phyloP scores from a whole-genome alignment of 2,888 invertebrate species.

The Lissonota sp. region DNA sequence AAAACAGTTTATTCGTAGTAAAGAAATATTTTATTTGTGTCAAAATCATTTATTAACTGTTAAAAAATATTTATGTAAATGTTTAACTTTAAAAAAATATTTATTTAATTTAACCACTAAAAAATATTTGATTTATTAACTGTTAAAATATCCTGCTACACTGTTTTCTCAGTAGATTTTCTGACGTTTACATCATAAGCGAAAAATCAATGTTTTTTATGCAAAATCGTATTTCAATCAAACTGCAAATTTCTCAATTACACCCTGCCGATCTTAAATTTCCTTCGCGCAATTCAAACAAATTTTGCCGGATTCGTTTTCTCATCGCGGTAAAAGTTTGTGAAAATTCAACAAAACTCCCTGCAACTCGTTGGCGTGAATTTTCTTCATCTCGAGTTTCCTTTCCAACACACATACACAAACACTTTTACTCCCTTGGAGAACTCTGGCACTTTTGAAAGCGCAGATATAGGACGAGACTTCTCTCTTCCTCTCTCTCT shows the following conservation, averaged over 20 bases:
- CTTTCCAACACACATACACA: not conserved
- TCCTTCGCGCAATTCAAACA: not conserved
- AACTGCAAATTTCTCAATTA: too few relatives aligned
- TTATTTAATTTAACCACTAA: too few relatives aligned
- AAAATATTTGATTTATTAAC: too few relatives aligned
- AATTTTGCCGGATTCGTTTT: not conserved
- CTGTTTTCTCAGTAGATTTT: too few relatives aligned
- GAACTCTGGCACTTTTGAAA: conserved; percentile 15
- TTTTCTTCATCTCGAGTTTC: conserved; percentile 16
- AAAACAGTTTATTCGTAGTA: too few relatives aligned
- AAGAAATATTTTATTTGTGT: too few relatives aligned
- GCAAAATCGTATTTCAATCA: not conserved
- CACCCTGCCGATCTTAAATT: too few relatives aligned
- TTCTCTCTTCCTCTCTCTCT: not conserved
- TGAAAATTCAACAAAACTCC: conserved; percentile 28
- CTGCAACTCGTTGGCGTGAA: conserved; percentile 24
- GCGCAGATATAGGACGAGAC: conserved; percentile 18
- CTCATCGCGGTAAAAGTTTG: conserved; percentile 3
- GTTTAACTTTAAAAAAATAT: too few relatives aligned
- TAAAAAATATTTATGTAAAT: too few relatives aligned
- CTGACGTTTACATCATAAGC: not conserved
- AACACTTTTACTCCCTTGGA: conserved; percentile 27
- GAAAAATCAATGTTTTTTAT: not conserved
- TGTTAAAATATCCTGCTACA: too few relatives aligned
- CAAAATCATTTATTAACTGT: too few relatives aligned